Base-by-base conservation (phyloP, 2,113 vertebrate genomes). In the Gallinago jamesoni region DNA sequence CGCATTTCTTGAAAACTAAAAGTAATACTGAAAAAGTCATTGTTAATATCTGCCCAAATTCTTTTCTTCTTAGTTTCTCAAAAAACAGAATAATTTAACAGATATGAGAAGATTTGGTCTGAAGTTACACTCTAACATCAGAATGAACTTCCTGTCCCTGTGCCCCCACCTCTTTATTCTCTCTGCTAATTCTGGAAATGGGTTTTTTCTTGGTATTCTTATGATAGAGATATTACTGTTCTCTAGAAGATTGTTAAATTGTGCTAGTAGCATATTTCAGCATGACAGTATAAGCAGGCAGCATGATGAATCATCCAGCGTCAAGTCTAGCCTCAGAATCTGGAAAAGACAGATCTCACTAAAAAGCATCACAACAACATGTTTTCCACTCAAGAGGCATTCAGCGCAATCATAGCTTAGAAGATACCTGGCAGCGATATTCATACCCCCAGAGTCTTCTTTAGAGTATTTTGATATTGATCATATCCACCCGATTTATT, bases 351-450 rank as follows among this genome's bases (percentile, higher is more conserved):
- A 57, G 76, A 64, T 83, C 45, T 77, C 63, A 35, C 45, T 76
- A 28, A 86, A 94, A 86, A 69, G n/a, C n/a, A 18, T 67, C 16
- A 39, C 1, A 3, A 30, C 35, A 63, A 56, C 0, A 1, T 31
- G 55, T 50, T 87, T 92, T 87, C 60, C 56, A 81, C 33, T 77
- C 60, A 70, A 80, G 60, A 94, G 37, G 28, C 67, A 57, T 77
- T 92, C 80, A 84, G 55, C 1, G 6, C 25, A 28, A 25, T 62
- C 50, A 62, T 9, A 48, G 59, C 14, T 43, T 28, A 50, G 59
- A 50, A 66, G 64, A 10, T 43, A 59, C 23, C 74, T 86, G 37
- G 22, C 39, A 77, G 64, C 28, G 41, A 74, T 90, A 55, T 66
- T 77, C 56, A 70, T 28, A 45, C 7, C 5, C 35, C 4, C 5